phyloP scores from a whole-genome alignment of 2,888 invertebrate genomes.

The Eupithecia vulgata region DNA sequence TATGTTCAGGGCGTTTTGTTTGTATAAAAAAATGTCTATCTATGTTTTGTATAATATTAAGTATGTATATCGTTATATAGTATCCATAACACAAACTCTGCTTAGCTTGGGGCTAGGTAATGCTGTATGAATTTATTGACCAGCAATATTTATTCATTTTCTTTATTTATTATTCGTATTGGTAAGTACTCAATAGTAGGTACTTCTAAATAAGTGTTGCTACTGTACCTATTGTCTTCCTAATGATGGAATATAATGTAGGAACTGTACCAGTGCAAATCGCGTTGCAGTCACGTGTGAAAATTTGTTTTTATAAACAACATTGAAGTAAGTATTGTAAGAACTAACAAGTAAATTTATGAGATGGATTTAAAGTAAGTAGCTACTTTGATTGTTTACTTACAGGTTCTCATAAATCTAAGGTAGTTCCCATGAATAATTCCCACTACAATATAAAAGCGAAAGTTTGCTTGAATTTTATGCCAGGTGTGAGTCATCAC shows the following conservation, averaged over 20 bases:
- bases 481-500: neutral
- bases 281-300: slow-evolving; percentile 2
- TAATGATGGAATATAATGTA: neutral
- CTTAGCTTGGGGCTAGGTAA: no score
- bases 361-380: neutral
- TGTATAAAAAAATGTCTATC: no score
- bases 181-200: neutral
- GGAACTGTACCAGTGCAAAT: neutral
- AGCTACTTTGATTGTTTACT: neutral
- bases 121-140: no score
- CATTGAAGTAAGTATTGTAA: neutral
- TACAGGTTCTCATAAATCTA: neutral
- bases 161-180: no score
- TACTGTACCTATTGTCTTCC: neutral
- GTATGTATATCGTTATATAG: no score
- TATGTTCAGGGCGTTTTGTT: no score
- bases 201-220: neutral
- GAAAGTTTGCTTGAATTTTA: neutral
- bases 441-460: neutral
- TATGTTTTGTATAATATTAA: no score
- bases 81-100: no score
- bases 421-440: slow-evolving; percentile 1
- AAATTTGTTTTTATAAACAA: neutral
- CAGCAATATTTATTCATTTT: no score
- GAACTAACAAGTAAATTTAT: neutral